Percentiles rank a stretch among this genome's conserved stretches.
Evolutionary conservation across 2,888 invertebrate genomes (phyloP).

Genomic region (Philonicus albiceps): DNA sequence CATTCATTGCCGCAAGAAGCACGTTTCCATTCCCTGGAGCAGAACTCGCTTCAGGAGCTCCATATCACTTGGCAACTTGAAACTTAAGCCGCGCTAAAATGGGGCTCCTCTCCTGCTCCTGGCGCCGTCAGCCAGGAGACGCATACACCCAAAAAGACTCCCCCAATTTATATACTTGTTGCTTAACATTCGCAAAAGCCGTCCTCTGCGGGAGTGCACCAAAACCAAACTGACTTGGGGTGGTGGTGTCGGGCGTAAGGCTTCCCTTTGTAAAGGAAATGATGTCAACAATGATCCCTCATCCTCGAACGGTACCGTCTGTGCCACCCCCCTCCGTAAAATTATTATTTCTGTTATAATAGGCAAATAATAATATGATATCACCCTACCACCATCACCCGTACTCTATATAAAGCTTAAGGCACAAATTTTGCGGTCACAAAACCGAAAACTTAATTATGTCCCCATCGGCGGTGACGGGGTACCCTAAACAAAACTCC

Average conservation of each 20-base stretch:
- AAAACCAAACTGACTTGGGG: neutral
- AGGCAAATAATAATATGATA: conserved; percentile 51
- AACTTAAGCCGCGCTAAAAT: neutral
- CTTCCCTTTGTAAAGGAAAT: conserved; percentile 23
- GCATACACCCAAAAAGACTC: neutral
- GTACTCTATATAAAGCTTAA: conserved; percentile 45
- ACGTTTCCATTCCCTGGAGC: conserved; percentile 34
- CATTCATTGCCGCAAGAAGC: conserved; percentile 31
- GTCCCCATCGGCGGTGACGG: conserved; percentile 42
- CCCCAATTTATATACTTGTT: conserved; percentile 34
- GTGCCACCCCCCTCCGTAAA: neutral
- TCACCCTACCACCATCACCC: neutral
- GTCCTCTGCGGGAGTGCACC: conserved; percentile 25
- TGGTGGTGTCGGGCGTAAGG: conserved; percentile 20
- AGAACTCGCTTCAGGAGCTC: neutral
- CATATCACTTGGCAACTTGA: conserved; percentile 9
- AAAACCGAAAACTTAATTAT: conserved; percentile 52
- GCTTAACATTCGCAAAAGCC: conserved; percentile 18
- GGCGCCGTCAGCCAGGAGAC: neutral
- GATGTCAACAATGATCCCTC: conserved; percentile 26
- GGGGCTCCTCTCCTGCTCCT: neutral
- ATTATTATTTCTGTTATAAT: conserved; percentile 49
- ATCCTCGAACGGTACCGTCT: neutral
- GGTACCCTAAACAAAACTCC: neutral
- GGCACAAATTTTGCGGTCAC: conserved; percentile 50